Base-by-base conservation (phyloP, 2,113 vertebrate species). In the Deroptyus accipitrinus region DNA sequence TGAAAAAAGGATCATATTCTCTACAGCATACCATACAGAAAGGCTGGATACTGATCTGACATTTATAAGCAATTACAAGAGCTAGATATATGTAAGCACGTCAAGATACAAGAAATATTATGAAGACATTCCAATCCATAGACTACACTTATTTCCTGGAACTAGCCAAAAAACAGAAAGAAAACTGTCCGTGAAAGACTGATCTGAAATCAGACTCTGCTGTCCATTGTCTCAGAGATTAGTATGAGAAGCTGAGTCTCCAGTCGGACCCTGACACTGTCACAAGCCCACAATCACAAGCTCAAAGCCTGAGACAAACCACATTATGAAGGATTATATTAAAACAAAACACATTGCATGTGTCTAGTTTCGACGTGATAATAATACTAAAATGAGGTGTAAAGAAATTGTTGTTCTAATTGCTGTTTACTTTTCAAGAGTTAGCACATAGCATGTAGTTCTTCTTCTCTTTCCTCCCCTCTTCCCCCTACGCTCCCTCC, bases 401-500 rank as follows among this genome's bases (percentile, higher is more conserved):
- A 77, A 82, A 33, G 25, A 81, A 80, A 54, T 33, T 49, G 2
- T 61, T 83, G 39, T 61, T 79, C 18, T 30, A 79, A 75, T 55
- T 64, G 42, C 10, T 61, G 19, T 79, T 90, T 79, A 76, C 17
- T 63, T 88, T 75, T 72, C 51, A 85, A 85, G 61, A 44, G 24
- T n/a, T 30, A 74, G 24, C 9, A 82, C 11, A 41, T 11, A 37
- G 7, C 11, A 79, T 10, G 9, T 30, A 51, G 33, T n/a, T 83
- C 51, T 76, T 41, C 28, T 46, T 76, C 10, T 67, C 31, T 35
- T 9, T 59, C 22, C 51, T 25, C 6, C 16, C 7, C 8, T 20
- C 12, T 46, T 41, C 2, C 17, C 4, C 16, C 1, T 3, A 5
- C 5, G 4, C 11, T 30, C 3, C 7, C 6, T 17, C 8, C 28